Evolutionary conservation across 2,797 vertebrate species (phyloP).

Genomic region (Macropus fuliginosus): DNA sequence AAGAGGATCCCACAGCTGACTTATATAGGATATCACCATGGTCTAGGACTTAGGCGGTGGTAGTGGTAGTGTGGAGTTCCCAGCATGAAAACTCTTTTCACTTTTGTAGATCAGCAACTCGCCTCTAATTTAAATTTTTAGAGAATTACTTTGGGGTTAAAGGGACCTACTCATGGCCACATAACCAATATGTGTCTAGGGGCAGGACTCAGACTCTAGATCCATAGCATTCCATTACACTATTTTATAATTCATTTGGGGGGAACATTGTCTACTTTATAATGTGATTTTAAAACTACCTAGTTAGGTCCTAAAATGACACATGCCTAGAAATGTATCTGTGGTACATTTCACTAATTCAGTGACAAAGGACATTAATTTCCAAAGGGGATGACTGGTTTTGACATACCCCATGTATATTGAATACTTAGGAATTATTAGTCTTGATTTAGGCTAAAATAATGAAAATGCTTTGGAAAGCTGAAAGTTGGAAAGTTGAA

Average conservation of each 20-base stretch:
- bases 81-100: not conserved
- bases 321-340: not conserved
- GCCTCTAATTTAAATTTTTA: not conserved
- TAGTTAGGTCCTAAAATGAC: not conserved
- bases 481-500: constrained; percentile 56
- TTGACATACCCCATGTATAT: not conserved
- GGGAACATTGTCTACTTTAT: constrained; percentile 9
- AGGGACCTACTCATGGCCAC: not conserved
- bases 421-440: not conserved
- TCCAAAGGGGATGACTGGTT: not conserved
- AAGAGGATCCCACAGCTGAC: not conserved
- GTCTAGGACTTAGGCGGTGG: not conserved
- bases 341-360: not conserved
- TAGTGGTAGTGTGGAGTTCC: not conserved
- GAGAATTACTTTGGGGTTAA: not conserved
- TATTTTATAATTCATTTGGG: constrained; percentile 47
- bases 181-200: not conserved
- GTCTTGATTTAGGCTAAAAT: constrained; percentile 13
- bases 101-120: not conserved
- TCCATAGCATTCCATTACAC: not conserved
- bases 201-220: not conserved
- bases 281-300: constrained; percentile 39
- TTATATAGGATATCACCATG: not conserved
- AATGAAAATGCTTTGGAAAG: constrained; percentile 39
- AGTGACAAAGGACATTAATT: constrained; percentile 16